Conservation (phyloP, 2,113 vertebrate genomes). For the Calypte anna region DNA sequence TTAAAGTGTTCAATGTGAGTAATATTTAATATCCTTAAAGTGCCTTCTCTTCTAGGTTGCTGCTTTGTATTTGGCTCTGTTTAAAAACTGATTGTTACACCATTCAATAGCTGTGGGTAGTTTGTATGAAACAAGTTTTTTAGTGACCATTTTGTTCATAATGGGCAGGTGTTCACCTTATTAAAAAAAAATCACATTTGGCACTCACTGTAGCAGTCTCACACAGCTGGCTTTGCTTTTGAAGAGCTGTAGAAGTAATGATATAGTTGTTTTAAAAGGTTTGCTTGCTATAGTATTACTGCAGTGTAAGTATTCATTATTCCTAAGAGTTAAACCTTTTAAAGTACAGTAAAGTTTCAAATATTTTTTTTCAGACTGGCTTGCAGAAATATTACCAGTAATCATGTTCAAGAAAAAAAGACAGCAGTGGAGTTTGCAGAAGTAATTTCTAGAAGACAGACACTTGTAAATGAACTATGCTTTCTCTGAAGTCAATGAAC, state of each 20-base stretch:
- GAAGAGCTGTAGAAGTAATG: constrained; percentile 9
- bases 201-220: not conserved
- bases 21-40: constrained; percentile 14
- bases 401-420: not conserved
- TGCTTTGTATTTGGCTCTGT: constrained; percentile 1
- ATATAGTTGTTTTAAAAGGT: not conserved
- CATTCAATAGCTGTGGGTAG: not conserved
- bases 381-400: constrained; percentile 2
- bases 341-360: not conserved
- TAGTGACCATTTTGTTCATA: constrained; percentile 39
- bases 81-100: not conserved
- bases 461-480: not conserved
- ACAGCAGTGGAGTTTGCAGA: not conserved
- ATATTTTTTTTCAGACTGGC: not conserved
- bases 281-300: constrained; percentile 33
- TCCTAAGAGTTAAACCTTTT: constrained; percentile 15
- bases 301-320: not conserved
- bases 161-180: constrained; percentile 58
- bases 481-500: constrained; percentile 6
- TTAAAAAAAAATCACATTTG: not conserved
- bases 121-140: not conserved
- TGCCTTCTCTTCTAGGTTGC: constrained; percentile 12
- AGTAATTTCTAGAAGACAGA: not conserved
- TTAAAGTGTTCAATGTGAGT: constrained; percentile 91
- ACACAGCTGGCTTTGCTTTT: constrained; percentile 48